Base-by-base conservation (phyloP, 2,113 vertebrate genomes). In the Rhea pennata region DNA sequence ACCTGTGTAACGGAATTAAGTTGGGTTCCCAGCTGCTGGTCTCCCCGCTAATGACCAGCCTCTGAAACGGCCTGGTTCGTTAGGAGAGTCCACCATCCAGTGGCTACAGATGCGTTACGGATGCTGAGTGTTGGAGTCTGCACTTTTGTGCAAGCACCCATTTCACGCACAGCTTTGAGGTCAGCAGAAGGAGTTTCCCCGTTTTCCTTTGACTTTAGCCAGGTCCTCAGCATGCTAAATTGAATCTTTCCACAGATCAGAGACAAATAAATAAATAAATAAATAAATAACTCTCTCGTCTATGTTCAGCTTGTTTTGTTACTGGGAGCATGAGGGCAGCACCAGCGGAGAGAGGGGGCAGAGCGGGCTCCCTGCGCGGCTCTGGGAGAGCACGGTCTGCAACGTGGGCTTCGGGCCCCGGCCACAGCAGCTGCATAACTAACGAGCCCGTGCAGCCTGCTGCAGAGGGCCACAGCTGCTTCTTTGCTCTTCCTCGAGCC, bases 1-100 rank as follows among this genome's bases (percentile, higher is more conserved):
- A 95, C 24, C 19, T 27, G 29, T 88, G 82, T 50, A 69, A 64
- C 74, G 58, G 94, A 95, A 95, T 51, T 3, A 54, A 73, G 65
- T 77, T 20, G 10, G 64, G 39, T 67, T 44, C 39, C 79, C 16
- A 1, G 1, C 44, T 74, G 64, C 82, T 78, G 51, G 70, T 95
- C 94, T 93, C 79, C 66, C n/a, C 50, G 56, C 22, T 23, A 67
- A 53, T 13, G 20, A 84, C 48, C 15, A 3, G 62, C 44, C 65
- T 84, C 39, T 54, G 20, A 76, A 65, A 66, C 40, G 80, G 58
- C 48, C 50, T 76, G 2, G 8, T 51, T 88, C 74, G 81, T 83
- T 82, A 96, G 67, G 10, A 67, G 51, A 72, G 75, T 58, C 78
- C 76, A 83, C 24, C 48, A 54, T 1, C 6, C 24, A 26, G 54